phyloP scores from a whole-genome alignment of 2,797 vertebrate genomes.

The Myripristis murdjan region DNA sequence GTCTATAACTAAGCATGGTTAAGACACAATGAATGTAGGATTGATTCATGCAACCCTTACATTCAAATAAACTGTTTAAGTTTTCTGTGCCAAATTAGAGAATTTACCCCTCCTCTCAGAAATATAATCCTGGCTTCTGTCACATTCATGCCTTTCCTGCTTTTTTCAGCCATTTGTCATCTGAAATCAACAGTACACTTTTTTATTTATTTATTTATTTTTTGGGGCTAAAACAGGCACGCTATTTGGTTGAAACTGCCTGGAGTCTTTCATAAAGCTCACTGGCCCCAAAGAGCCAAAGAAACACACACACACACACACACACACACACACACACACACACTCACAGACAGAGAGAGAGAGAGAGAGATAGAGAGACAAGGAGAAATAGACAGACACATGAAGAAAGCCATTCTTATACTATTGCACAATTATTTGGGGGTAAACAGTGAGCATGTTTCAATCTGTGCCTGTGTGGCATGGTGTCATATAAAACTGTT shows the following conservation, averaged over 20 bases:
- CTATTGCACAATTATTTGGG: slow-evolving; percentile 31
- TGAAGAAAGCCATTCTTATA: slow-evolving; percentile 15
- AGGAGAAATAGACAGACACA: not conserved
- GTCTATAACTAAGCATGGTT: too few species aligned
- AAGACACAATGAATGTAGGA: too few species aligned
- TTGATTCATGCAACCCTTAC: too few species aligned
- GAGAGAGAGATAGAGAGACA: not conserved
- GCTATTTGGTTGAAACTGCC: not conserved
- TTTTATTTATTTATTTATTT: too few species aligned
- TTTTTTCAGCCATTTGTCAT: not conserved
- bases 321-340: too few species aligned
- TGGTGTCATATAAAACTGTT: slow-evolving; percentile 15
- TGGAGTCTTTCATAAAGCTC: not conserved
- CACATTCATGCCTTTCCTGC: too few species aligned
- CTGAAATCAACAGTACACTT: not conserved
- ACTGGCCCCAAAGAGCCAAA: too few species aligned
- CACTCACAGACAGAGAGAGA: not conserved
- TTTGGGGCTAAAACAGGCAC: not conserved
- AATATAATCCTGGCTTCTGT: too few species aligned
- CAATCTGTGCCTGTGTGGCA: slow-evolving; percentile 12
- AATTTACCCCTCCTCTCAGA: too few species aligned
- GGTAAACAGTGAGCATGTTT: slow-evolving; percentile 58
- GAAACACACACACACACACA: too few species aligned
- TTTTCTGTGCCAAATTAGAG: too few species aligned
- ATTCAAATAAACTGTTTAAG: too few species aligned